Evolutionary conservation across 2,888 invertebrate species (phyloP).

Genomic region (Melitaea athalia): DNA sequence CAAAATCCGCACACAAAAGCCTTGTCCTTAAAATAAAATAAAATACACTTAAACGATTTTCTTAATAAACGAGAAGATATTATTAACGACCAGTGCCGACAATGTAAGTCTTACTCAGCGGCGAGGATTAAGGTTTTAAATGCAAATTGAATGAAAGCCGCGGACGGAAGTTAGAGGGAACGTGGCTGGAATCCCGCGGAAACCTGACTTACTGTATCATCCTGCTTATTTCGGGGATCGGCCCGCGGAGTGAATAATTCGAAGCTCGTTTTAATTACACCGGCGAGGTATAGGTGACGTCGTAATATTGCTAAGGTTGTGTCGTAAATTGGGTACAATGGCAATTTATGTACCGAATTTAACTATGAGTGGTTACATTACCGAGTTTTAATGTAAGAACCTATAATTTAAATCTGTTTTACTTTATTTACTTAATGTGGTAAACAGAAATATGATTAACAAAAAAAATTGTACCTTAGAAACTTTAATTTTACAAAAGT

Average conservation of each 20-base stretch:
- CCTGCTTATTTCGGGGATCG: slow-evolving; percentile 47
- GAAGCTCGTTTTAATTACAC: slow-evolving; percentile 61
- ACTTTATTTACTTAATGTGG: too few species aligned
- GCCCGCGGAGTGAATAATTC: slow-evolving; percentile 57
- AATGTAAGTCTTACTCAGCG: slow-evolving; percentile 45
- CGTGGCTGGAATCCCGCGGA: slow-evolving; percentile 45
- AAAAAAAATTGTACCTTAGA: too few species aligned
- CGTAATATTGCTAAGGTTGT: slow-evolving; percentile 30
- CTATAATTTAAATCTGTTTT: too few species aligned
- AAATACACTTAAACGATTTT: slow-evolving; percentile 16
- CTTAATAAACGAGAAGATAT: slow-evolving; percentile 33
- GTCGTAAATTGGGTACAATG: slow-evolving; percentile 1
- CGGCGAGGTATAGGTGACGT: slow-evolving; percentile 35
- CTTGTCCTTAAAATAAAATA: background rate
- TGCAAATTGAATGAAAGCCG: slow-evolving; percentile 58
- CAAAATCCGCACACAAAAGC: background rate
- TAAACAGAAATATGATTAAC: too few species aligned
- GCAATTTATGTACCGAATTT: background rate
- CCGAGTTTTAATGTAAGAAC: too few species aligned
- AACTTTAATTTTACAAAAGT: too few species aligned
- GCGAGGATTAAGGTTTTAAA: slow-evolving; percentile 51
- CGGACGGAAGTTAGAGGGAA: slow-evolving; percentile 58
- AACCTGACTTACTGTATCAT: slow-evolving; percentile 50
- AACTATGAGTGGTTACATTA: background rate
- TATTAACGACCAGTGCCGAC: slow-evolving; percentile 38